Conservation (phyloP, 2,113 vertebrate genomes). For the Martes martes region DNA sequence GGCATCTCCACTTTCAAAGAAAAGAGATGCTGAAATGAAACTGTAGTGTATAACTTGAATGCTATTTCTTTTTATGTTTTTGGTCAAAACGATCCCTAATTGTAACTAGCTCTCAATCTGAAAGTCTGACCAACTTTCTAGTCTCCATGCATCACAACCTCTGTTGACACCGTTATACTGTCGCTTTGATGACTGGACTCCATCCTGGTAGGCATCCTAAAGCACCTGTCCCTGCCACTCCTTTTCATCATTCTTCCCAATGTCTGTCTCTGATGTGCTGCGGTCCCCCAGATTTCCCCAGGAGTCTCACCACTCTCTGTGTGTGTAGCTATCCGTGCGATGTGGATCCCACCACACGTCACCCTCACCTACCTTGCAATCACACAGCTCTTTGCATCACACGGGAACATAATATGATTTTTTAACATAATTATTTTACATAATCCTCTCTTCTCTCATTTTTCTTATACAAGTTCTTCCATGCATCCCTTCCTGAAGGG, state of each 20-base stretch:
- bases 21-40: background rate
- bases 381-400: background rate
- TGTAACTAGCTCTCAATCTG: background rate
- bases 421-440: background rate
- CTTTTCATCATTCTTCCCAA: background rate
- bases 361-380: background rate
- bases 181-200: accelerated
- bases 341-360: too few relatives aligned
- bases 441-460: background rate
- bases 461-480: background rate
- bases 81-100: background rate
- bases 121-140: too few relatives aligned
- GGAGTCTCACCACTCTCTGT: background rate
- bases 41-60: background rate
- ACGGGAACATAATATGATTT: accelerated
- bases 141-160: background rate
- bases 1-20: background rate
- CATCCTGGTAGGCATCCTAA: background rate
- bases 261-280: background rate
- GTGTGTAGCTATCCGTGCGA: accelerated
- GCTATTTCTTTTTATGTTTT: background rate
- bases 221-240: too few relatives aligned
- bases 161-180: background rate
- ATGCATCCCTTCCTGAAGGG: background rate
- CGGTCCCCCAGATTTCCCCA: accelerated